Percentiles rank a stretch among this genome's conserved stretches.
These are phyloP conservation scores for Pyrochroa serraticornis DNA, from an alignment of 2,888 invertebrate genomes.

Conservation along the genomic window DNA sequence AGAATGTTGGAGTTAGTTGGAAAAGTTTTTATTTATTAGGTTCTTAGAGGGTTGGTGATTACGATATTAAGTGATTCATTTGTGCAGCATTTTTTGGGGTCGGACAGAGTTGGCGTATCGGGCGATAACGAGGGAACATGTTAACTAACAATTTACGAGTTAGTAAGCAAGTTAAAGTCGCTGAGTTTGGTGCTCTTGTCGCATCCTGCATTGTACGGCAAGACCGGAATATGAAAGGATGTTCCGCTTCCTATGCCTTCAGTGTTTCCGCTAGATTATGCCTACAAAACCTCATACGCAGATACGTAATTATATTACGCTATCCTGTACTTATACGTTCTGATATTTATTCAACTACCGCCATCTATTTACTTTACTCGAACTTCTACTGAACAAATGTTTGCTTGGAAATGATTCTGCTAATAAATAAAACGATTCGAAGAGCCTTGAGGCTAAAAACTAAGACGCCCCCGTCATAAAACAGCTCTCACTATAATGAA, in stretches of 20 bases:
- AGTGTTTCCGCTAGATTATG: slow-evolving; percentile 44
- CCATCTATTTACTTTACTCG: slow-evolving; percentile 23
- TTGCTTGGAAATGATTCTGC: slow-evolving; percentile 19
- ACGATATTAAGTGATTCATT: slow-evolving; percentile 32
- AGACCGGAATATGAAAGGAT: slow-evolving; percentile 44
- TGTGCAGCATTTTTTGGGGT: slow-evolving; percentile 29
- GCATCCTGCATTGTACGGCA: slow-evolving; percentile 41
- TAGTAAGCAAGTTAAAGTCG: slow-evolving; percentile 38
- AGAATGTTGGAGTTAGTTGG: slow-evolving; percentile 18
- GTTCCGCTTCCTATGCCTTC: slow-evolving; percentile 43
- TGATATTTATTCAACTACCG: slow-evolving; percentile 26
- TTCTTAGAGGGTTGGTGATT: slow-evolving; percentile 28
- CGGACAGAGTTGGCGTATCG: slow-evolving; percentile 27
- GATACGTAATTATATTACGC: slow-evolving; percentile 40
- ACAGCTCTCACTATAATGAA: no score
- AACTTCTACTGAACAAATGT: slow-evolving; percentile 23
- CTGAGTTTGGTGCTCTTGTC: slow-evolving; percentile 32
- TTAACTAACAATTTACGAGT: slow-evolving; percentile 40
- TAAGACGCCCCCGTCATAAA: neutral
- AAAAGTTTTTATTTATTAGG: slow-evolving; percentile 33
- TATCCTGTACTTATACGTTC: slow-evolving; percentile 26
- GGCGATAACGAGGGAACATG: slow-evolving; percentile 34
- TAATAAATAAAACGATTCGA: slow-evolving; percentile 24
- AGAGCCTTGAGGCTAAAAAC: slow-evolving; percentile 12
- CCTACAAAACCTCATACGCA: slow-evolving; percentile 41